Evolutionary conservation across 37 sponge, comb jelly and placozoan species (phyloP), one percentile per base, ranked within the genome.

Genomic region (Amphimedon queenslandica): DNA sequence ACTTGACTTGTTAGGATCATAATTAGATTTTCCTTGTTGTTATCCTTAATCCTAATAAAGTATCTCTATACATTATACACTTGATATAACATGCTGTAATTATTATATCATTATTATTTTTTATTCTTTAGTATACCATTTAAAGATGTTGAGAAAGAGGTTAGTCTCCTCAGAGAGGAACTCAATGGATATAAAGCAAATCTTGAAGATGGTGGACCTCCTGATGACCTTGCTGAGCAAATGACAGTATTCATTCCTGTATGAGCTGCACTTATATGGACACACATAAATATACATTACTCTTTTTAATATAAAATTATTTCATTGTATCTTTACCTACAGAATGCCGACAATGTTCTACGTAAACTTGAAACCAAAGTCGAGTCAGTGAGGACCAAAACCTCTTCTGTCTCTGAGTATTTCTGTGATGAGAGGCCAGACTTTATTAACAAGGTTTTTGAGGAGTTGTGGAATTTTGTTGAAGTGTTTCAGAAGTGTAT

Each of bases 391-490:
- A 70, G 36, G 29, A 40, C 3, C 24, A 70, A 70, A 40, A 20
- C 42, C 18, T 3, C 39, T 23, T 29, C 3, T 8, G 32, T 41
- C 10, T 47, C 71, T 25, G 18, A 24, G 53, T 70, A 70, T 70
- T 70, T 70, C 55, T 70, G 71, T 42, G 71, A 70, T 24, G 29
- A 70, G 53, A 40, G 71, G 6, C 27, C 4, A 10, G 36, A 70
- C 10, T 70, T 70, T 28, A 37, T 70, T 37, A 53, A 70, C 3
- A 40, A 25, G 20, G 53, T 70, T 21, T 70, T 70, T 70, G 40
- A 40, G 29, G 71, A 70, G 55, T 42, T 70, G 53, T 40, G 55
- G 55, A 70, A 70, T 6, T 70, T 70, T 38, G 23, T 24, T 8
- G 53, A 70, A 6, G 71, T n/a, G 23, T 70, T 70, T 42, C 32